Percentiles rank a stretch among this genome's conserved stretches.
Conservation (phyloP, 2,888 invertebrate genomes). For the Perithous albicinctus region DNA sequence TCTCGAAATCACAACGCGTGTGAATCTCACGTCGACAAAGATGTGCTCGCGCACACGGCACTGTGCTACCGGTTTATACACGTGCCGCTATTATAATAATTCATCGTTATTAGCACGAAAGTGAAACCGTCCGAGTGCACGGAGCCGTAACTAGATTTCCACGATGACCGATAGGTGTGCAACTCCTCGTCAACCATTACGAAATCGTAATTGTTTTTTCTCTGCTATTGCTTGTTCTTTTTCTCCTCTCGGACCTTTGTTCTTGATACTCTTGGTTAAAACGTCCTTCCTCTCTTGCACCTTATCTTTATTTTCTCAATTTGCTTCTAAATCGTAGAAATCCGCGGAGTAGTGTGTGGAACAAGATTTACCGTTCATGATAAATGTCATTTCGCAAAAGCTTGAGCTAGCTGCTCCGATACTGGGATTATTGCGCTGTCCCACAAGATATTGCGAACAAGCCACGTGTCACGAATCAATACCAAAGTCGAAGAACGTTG, state of each 20-base stretch:
- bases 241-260: slow-evolving; percentile 6
- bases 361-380: slow-evolving; percentile 60
- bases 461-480: slow-evolving; percentile 33
- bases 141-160: slow-evolving; percentile 76
- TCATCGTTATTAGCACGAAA: slow-evolving; percentile 75
- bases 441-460: slow-evolving; percentile 43
- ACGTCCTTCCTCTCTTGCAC: slow-evolving; percentile 4
- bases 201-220: slow-evolving; percentile 65
- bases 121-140: slow-evolving; percentile 76
- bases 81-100: slow-evolving; percentile 74
- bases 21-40: slow-evolving; percentile 35
- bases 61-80: slow-evolving; percentile 29
- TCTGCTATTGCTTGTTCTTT: slow-evolving; percentile 11
- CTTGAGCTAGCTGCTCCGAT: slow-evolving; percentile 19
- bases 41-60: slow-evolving; percentile 16
- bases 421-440: neutral
- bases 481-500: slow-evolving; percentile 23
- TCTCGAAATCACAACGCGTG: slow-evolving; percentile 35
- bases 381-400: slow-evolving; percentile 63
- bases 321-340: slow-evolving; percentile 11
- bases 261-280: slow-evolving; percentile 10
- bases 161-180: slow-evolving; percentile 69
- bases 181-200: slow-evolving; percentile 62
- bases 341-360: slow-evolving; percentile 13
- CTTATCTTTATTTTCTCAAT: neutral